phyloP scores from a whole-genome alignment of 1,140 invertebrate genomes.

The Conus ventricosus region DNA sequence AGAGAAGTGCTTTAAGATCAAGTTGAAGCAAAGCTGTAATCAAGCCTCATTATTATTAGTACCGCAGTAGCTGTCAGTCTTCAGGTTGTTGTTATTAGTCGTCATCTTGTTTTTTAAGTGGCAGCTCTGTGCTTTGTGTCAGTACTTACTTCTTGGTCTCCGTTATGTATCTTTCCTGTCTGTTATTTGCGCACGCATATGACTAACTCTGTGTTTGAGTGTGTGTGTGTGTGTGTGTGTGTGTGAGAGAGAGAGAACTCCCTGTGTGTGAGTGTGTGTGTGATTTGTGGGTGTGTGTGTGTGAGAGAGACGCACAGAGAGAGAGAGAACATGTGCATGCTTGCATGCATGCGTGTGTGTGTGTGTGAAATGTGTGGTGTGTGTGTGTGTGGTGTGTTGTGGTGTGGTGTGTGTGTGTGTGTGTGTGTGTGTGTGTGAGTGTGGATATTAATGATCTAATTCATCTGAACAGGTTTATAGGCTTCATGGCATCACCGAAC shows the following conservation, averaged over 20 bases:
- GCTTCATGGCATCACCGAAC: constrained; percentile 73
- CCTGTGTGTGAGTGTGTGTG: too few relatives aligned
- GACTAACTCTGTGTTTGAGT: neutral
- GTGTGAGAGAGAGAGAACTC: too few relatives aligned
- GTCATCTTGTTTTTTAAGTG: too few relatives aligned
- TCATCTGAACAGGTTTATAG: constrained; percentile 50
- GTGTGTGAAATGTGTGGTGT: neutral
- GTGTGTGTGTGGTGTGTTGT: neutral
- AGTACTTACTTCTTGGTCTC: neutral
- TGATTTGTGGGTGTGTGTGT: too few relatives aligned
- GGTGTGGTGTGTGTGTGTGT: neutral
- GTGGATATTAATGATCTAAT: neutral
- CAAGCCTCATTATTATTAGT: too few relatives aligned
- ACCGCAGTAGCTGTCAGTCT: too few relatives aligned
- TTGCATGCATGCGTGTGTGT: neutral
- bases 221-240: too few relatives aligned
- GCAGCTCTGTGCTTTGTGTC: neutral
- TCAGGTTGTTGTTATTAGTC: too few relatives aligned
- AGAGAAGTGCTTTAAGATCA: too few relatives aligned
- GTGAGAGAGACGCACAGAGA: too few relatives aligned
- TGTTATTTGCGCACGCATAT: neutral
- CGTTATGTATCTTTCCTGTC: neutral
- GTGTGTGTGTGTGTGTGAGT: neutral
- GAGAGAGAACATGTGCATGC: neutral
- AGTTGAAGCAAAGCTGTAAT: too few relatives aligned